Conservation (phyloP, 2,113 vertebrate species). For the Trogon surrucura region DNA sequence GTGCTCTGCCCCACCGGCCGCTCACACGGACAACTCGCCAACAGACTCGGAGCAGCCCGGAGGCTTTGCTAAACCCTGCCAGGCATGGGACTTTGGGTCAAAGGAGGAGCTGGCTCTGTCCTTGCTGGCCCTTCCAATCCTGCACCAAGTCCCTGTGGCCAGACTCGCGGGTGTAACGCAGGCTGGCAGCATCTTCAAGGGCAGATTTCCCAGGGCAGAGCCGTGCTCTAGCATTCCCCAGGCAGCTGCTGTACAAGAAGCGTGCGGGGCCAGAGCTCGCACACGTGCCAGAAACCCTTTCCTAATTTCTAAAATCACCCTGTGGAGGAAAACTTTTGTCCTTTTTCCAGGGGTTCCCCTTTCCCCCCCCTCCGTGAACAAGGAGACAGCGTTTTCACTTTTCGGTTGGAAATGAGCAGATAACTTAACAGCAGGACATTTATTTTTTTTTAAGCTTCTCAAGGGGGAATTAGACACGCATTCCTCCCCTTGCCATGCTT, state of each 20-base stretch:
- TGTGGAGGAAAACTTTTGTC: background rate
- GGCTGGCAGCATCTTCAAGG: background rate
- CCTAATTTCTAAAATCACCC: background rate
- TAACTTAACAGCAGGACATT: constrained; percentile 57
- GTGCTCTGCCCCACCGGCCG: background rate
- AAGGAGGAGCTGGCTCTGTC: background rate
- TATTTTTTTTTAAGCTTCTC: constrained; percentile 52
- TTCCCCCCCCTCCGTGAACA: background rate
- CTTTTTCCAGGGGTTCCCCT: background rate
- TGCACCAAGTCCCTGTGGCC: background rate
- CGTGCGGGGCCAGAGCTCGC: background rate
- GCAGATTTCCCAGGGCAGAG: background rate
- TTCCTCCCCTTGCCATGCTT: constrained; percentile 45
- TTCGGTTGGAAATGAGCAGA: constrained; percentile 36
- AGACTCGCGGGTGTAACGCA: background rate
- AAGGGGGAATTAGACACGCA: constrained; percentile 62
- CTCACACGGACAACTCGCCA: fast-evolving
- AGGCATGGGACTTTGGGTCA: fast-evolving
- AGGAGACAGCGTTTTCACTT: background rate
- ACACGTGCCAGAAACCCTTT: background rate
- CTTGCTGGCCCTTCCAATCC: background rate
- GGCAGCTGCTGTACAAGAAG: background rate
- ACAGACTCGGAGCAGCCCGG: background rate
- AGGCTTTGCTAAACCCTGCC: background rate
- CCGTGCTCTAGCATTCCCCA: background rate